Percentiles rank a stretch among this genome's conserved stretches.
Conservation (phyloP, 1,140 invertebrate genomes). For the Cotesia vestalis region DNA sequence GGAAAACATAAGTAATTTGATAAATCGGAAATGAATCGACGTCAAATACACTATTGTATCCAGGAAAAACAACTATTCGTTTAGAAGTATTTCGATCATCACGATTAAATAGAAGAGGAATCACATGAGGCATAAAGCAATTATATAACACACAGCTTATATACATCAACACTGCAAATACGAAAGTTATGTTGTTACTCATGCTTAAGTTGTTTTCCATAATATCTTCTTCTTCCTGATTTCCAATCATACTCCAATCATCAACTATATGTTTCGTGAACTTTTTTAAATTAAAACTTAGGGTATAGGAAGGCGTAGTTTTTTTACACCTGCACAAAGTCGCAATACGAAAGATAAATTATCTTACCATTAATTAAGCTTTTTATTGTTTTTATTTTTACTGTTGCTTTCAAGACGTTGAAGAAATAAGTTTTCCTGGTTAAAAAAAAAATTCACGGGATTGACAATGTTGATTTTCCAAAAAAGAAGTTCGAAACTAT, state of each 20-base stretch:
- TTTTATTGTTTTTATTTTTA: too few species aligned
- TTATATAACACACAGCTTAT: neutral
- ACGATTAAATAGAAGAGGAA: neutral
- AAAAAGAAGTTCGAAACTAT: too few species aligned
- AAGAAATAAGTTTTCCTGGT: too few species aligned
- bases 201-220: neutral
- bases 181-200: neutral
- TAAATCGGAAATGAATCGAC: slow-evolving; percentile 39
- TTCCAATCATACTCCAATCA: slow-evolving; percentile 1
- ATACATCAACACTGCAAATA: slow-evolving; percentile 19
- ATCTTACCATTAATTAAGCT: too few species aligned
- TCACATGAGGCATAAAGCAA: slow-evolving; percentile 17
- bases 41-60: slow-evolving; percentile 44
- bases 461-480: too few species aligned
- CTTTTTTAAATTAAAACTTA: neutral
- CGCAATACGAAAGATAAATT: too few species aligned
- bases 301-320: too few species aligned
- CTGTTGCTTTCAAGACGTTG: too few species aligned
- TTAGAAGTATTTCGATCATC: slow-evolving; percentile 25
- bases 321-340: too few species aligned
- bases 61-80: slow-evolving; percentile 45
- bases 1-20: slow-evolving; percentile 43
- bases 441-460: too few species aligned
- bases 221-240: slow-evolving; percentile 1
- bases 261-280: slow-evolving; percentile 7